A percentile compares a stretch with the other conserved stretches of the same genome.
Conservation (phyloP, 2,888 invertebrate genomes). For the Salticus scenicus region DNA sequence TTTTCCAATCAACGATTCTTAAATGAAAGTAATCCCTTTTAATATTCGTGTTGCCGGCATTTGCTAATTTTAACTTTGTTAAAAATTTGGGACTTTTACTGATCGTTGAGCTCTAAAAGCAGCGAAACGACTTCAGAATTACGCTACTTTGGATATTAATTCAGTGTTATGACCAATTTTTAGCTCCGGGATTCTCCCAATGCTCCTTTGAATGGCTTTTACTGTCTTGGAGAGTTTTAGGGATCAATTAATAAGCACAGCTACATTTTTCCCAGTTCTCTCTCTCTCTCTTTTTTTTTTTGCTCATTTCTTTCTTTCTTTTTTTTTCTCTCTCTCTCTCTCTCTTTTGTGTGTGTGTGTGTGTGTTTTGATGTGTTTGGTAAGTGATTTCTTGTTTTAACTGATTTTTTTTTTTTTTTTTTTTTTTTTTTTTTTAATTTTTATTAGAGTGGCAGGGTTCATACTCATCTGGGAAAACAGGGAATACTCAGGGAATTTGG, state of each 20-base stretch:
- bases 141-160: background rate
- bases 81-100: background rate
- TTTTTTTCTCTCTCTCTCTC: too few species aligned
- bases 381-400: too few species aligned
- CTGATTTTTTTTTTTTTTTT: too few species aligned
- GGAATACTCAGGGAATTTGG: too few species aligned
- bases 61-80: background rate
- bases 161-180: constrained; percentile 9
- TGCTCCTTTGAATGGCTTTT: background rate
- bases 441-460: too few species aligned
- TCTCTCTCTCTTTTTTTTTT: background rate
- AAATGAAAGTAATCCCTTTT: background rate
- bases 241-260: background rate
- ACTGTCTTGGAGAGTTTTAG: background rate
- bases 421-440: too few species aligned
- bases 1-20: too few species aligned
- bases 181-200: background rate
- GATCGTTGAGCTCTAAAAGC: background rate
- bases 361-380: too few species aligned
- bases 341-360: too few species aligned
- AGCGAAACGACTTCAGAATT: background rate
- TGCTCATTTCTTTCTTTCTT: background rate
- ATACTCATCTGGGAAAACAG: too few species aligned
- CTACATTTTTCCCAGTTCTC: background rate
- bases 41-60: background rate